Evolutionary conservation across 2,888 invertebrate genomes (phyloP).

Genomic region (Drosophila tripunctata): DNA sequence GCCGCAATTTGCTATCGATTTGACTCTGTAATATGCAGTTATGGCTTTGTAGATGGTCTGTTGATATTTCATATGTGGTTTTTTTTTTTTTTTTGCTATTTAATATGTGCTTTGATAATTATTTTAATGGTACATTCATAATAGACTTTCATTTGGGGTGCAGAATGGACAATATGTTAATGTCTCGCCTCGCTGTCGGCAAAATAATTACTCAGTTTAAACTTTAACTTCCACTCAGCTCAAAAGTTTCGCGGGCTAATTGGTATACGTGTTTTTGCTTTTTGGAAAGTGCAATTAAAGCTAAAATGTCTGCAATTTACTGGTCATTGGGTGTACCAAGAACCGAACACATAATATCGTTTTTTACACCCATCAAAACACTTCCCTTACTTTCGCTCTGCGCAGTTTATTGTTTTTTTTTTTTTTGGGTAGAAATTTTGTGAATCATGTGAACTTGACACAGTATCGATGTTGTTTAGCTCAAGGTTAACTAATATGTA

Average conservation of each 20-base stretch:
- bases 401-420: constrained; percentile 6
- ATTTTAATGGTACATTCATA: constrained; percentile 33
- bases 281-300: constrained; percentile 75
- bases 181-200: constrained; percentile 28
- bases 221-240: constrained; percentile 36
- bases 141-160: constrained; percentile 53
- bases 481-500: constrained; percentile 73
- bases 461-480: constrained; percentile 45
- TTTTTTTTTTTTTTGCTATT: background rate
- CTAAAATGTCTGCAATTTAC: constrained; percentile 14
- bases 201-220: constrained; percentile 44
- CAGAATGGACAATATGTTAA: constrained; percentile 54
- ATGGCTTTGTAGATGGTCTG: no score
- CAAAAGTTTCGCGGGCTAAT: constrained; percentile 51
- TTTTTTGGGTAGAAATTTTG: constrained; percentile 18
- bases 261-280: constrained; percentile 50
- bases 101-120: constrained; percentile 30
- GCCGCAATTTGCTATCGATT: constrained; percentile 56
- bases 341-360: constrained; percentile 16
- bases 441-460: constrained; percentile 70
- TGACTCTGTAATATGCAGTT: constrained; percentile 28
- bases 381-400: constrained; percentile 47
- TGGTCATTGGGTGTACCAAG: constrained; percentile 16
- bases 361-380: constrained; percentile 8
- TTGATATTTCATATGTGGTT: constrained; percentile 6